Evolutionary conservation across 1,140 invertebrate genomes (phyloP).

Genomic region (Eubasilissa regina): DNA sequence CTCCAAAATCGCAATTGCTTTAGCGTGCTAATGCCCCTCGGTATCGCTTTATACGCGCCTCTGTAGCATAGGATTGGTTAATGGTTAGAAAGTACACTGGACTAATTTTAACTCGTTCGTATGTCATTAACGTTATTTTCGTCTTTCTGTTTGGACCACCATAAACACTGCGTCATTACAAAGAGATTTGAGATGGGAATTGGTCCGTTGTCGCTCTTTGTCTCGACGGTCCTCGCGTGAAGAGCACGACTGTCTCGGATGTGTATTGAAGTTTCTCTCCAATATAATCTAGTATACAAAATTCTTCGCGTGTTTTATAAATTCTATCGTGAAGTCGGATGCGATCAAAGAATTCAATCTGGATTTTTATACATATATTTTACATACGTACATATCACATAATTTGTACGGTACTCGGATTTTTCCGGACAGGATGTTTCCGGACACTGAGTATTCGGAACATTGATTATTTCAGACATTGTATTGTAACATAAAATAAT

Average conservation of each 20-base stretch:
- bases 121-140: conserved; percentile 44
- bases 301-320: neutral
- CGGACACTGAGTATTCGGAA: no score
- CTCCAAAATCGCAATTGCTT: no score
- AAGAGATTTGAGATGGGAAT: conserved; percentile 32
- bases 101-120: conserved; percentile 44
- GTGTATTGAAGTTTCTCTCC: neutral
- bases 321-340: neutral
- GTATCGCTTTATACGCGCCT: no score
- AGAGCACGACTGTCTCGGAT: no score
- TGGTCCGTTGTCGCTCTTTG: neutral
- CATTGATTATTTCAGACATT: no score
- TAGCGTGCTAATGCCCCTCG: no score
- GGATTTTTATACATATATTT: neutral
- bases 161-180: conserved; percentile 42
- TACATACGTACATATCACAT: no score
- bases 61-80: conserved; percentile 14
- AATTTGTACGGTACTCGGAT: no score
- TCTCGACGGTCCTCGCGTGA: no score
- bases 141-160: conserved; percentile 7
- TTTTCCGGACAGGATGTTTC: no score
- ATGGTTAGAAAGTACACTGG: conserved; percentile 5
- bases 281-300: neutral
- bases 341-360: neutral
- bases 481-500: no score